Base-by-base conservation (phyloP, 1,140 invertebrate genomes). In the Nephotettix cincticeps region DNA sequence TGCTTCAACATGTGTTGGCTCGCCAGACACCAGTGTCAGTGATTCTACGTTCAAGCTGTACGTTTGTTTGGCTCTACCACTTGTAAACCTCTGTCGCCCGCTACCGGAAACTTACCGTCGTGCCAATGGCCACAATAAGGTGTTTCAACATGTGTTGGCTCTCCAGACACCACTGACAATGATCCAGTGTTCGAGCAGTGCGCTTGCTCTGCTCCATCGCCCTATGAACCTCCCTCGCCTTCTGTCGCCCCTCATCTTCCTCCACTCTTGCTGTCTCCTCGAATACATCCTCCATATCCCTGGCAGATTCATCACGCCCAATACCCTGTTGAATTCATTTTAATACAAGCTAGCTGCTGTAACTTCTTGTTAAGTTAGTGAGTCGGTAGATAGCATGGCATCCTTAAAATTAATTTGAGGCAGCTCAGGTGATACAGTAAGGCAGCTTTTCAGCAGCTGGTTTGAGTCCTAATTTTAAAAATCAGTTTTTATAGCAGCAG, bases 231-330 rank as follows among this genome's bases (percentile, higher is more conserved):
- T 94, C 87, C 73, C 82, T 80, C 70, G 89, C 84, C 75, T 88
- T 86, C 54, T 85, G 84, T 76, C 90, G 90, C 9, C 83, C 82
- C 54, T 84, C 84, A 4, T 83, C 84, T 73, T 87, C 85, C 75
- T 85, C 87, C 56, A 83, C 84, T 29, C 87, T 83, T 71, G 92
- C 90, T 72, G 88, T 88, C 77, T 89, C 90, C 27, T 91, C 86
- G 78, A 97, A 96, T 74, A 95, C 87, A 78, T 97, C 95, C 82
- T 97, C 95, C 68, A 96, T 83, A 79, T 95, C 91, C 78, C 83
- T 82, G 36, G 88, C 87, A 85, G 91, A 84, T 85, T 92, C 78
- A 78, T 86, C 83, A 85, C 90, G 81, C 81, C 89, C 79, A 80
- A 83, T 81, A 85, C 88, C 30, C 80, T 85, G 75, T 6, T 27